Conservation (phyloP, 2,113 vertebrate species). For the Stomatorhinus ivindoensis region DNA sequence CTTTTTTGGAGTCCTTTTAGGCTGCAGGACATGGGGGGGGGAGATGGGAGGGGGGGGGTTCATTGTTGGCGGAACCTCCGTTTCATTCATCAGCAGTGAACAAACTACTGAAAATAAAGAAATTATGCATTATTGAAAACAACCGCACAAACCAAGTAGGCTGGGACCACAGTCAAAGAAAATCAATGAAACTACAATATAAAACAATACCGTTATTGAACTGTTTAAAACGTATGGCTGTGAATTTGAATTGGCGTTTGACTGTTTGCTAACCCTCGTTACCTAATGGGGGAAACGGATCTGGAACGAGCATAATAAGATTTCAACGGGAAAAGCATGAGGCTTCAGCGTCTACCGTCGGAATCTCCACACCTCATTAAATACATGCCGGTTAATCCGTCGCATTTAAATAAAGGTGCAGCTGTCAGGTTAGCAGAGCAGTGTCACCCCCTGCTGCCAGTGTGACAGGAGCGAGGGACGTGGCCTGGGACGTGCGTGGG, state of each 20-base stretch:
- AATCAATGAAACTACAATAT: background rate
- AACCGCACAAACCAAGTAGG: background rate
- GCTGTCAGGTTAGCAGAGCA: conserved; percentile 33
- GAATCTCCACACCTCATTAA: conserved; percentile 38
- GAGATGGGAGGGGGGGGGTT: too few species aligned
- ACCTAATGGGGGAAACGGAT: background rate
- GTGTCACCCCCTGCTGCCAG: conserved; percentile 1
- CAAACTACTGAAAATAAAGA: background rate
- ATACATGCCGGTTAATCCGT: conserved; percentile 30
- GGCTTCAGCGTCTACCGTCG: conserved; percentile 21
- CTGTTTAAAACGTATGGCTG: background rate
- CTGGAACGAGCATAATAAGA: background rate
- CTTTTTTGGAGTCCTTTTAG: conserved; percentile 61
- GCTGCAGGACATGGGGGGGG: conserved; percentile 51
- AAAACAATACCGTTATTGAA: background rate
- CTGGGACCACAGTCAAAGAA: background rate
- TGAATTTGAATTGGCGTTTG: background rate
- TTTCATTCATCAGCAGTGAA: background rate
- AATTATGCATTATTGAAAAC: background rate
- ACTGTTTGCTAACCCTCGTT: background rate
- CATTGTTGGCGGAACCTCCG: background rate
- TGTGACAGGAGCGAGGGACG: conserved; percentile 20
- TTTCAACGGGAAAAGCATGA: background rate
- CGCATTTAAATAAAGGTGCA: conserved; percentile 32
- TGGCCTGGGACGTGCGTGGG: conserved; percentile 10